Conservation (phyloP, 2,888 invertebrate species). For the Machimus atricapillus region DNA sequence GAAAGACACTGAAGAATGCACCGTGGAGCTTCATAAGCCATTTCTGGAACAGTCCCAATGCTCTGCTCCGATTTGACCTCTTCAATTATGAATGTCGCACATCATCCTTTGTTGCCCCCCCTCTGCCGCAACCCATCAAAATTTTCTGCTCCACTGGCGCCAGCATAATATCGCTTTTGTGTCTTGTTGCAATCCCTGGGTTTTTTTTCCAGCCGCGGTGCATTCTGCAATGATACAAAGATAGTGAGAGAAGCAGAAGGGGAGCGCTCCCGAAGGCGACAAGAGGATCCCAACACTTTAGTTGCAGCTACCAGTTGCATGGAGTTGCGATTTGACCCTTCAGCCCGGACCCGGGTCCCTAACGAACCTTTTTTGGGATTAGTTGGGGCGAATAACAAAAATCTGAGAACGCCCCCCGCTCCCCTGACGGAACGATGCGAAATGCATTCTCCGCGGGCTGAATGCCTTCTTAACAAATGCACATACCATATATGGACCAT, state of each 20-base stretch:
- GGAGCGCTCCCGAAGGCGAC: not conserved
- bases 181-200: not conserved
- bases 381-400: not conserved
- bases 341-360: not conserved
- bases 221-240: not conserved
- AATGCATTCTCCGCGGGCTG: not conserved
- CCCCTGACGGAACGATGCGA: not conserved
- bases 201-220: not conserved
- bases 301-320: not conserved
- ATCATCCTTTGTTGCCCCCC: not conserved
- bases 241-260: not conserved
- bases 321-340: not conserved
- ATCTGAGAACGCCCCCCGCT: not conserved
- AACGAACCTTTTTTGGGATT: not conserved
- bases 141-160: slow-evolving; percentile 20
- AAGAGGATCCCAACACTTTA: not conserved
- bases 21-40: not conserved
- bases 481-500: not conserved
- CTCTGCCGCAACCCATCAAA: not conserved
- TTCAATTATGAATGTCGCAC: slow-evolving; percentile 14
- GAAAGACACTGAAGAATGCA: not conserved
- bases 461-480: not conserved
- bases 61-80: not conserved
- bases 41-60: not conserved
- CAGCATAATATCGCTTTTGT: not conserved